These are phyloP conservation scores for Eumeta japonica DNA, from an alignment of 1,140 invertebrate genomes.

Conservation along the genomic window DNA sequence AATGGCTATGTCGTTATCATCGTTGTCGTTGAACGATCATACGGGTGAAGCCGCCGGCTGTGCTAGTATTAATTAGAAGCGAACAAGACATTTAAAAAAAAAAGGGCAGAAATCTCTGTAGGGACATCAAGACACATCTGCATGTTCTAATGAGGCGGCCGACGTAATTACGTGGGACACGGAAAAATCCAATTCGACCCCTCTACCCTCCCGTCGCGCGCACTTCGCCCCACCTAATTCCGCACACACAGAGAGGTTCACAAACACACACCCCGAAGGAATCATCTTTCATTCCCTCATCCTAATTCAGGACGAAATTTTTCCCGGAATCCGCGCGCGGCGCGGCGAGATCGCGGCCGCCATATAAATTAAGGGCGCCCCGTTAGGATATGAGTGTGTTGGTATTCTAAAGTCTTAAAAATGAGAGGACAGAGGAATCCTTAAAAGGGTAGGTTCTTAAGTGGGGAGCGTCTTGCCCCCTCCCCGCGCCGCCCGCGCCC, in stretches of 20 bases:
- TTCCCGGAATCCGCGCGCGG: slow-evolving; percentile 17
- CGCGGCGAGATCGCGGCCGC: too few species aligned
- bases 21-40: too few species aligned
- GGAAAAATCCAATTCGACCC: slow-evolving; percentile 54
- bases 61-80: too few species aligned
- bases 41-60: too few species aligned
- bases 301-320: not conserved
- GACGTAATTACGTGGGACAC: slow-evolving; percentile 40
- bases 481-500: slow-evolving; percentile 18
- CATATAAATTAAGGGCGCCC: slow-evolving; percentile 42
- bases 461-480: slow-evolving; percentile 31
- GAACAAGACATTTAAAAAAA: too few species aligned
- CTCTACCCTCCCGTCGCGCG: too few species aligned
- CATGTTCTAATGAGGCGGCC: too few species aligned
- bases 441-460: slow-evolving; percentile 54
- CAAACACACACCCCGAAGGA: not conserved
- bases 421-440: slow-evolving; percentile 53
- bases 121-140: too few species aligned
- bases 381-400: slow-evolving; percentile 27
- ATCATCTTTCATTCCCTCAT: not conserved
- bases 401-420: slow-evolving; percentile 57
- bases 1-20: too few species aligned
- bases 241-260: not conserved
- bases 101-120: too few species aligned
- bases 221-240: slow-evolving; percentile 20